These are phyloP conservation scores for Ceyx cyanopectus DNA, from an alignment of 2,113 vertebrate species.

Conservation along the genomic window DNA sequence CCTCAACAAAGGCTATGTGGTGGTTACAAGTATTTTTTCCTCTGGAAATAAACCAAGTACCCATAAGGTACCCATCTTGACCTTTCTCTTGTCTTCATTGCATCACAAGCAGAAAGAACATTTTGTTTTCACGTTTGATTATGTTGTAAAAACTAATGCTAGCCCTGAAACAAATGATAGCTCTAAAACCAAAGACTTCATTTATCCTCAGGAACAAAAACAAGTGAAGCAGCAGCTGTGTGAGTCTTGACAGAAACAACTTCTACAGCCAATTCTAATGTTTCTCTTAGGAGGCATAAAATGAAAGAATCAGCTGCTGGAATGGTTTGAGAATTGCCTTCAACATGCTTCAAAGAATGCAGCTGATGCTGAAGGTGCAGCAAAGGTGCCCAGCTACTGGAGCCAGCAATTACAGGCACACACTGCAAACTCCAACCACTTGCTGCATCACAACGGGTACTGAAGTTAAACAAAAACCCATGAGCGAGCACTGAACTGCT, in stretches of 20 bases:
- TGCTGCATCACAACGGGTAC: background rate
- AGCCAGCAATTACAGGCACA: background rate
- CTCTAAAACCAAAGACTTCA: background rate
- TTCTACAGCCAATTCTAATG: background rate
- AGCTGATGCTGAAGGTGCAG: background rate
- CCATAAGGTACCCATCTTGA: background rate
- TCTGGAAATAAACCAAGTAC: background rate
- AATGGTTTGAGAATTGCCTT: background rate
- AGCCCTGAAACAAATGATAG: background rate
- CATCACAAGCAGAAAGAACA: background rate
- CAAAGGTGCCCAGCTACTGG: rapidly evolving
- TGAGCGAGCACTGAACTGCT: background rate
- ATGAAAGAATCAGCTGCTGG: background rate
- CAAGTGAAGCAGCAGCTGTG: background rate
- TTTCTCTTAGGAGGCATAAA: background rate
- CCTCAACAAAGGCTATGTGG: background rate
- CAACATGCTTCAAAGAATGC: background rate
- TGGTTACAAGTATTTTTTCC: background rate
- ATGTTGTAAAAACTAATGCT: background rate
- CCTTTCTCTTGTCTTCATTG: background rate
- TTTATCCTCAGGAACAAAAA: background rate
- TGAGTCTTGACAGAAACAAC: background rate
- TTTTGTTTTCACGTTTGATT: background rate
- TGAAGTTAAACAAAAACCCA: background rate
- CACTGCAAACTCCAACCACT: rapidly evolving